A percentile compares a stretch with the other conserved stretches of the same genome.
Conservation (phyloP, 1,140 invertebrate species). For the Pollicipes pollicipes region DNA sequence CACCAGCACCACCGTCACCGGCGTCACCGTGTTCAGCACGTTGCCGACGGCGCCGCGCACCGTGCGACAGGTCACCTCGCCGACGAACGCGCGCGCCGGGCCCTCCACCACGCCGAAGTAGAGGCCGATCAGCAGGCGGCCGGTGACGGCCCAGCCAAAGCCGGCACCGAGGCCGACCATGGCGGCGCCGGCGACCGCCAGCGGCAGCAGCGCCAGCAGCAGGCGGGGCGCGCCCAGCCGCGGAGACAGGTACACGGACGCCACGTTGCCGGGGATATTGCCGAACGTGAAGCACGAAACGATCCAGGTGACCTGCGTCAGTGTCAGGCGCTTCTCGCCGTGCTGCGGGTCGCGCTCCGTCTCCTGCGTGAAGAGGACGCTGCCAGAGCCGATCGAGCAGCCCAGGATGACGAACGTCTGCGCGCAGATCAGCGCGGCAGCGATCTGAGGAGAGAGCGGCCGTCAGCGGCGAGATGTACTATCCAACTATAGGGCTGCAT, state of each 20-base stretch:
- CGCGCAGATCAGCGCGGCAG: not conserved
- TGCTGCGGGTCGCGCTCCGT: not conserved
- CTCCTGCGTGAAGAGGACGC: not conserved
- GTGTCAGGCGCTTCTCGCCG: not conserved
- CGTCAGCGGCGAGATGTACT: too few species aligned
- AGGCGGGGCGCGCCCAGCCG: not conserved
- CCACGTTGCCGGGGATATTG: not conserved
- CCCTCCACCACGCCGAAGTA: not conserved
- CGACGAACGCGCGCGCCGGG: not conserved
- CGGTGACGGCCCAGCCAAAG: not conserved
- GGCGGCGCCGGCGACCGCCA: not conserved
- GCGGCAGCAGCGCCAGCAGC: not conserved
- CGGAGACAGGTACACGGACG: not conserved
- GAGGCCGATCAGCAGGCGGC: not conserved
- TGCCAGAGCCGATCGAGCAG: not conserved
- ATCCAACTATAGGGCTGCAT: too few species aligned
- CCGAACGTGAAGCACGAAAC: not conserved
- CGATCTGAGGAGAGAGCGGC: too few species aligned
- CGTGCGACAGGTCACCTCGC: not conserved
- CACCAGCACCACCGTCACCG: not conserved
- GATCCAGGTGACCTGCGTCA: not conserved
- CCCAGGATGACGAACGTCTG: conserved; percentile 3
- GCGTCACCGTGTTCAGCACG: not conserved
- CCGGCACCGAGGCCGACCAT: not conserved
- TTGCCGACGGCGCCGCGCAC: not conserved